Conservation (phyloP, 1,140 invertebrate species). For the Chlorops oryzae region DNA sequence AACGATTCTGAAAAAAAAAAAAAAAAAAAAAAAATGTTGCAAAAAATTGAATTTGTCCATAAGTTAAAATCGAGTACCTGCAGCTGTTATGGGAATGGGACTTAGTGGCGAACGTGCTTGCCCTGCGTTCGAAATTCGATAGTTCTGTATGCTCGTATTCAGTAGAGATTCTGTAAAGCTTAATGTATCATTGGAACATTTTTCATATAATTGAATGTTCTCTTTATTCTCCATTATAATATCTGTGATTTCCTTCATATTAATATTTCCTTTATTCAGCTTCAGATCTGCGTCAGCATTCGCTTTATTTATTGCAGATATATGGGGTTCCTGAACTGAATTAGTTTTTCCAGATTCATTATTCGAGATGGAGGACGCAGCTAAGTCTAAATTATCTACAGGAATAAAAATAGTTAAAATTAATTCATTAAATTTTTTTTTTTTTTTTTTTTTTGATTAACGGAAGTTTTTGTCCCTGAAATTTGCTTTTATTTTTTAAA, state of each 20-base stretch:
- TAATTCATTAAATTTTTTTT: too few relatives aligned
- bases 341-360: too few relatives aligned
- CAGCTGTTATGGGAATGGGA: constrained; percentile 20
- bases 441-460: too few relatives aligned
- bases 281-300: too few relatives aligned
- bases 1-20: not conserved
- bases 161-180: constrained; percentile 39
- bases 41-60: too few relatives aligned
- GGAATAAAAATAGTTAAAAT: too few relatives aligned
- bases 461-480: too few relatives aligned
- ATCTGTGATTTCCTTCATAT: not conserved
- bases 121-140: constrained; percentile 24
- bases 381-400: too few relatives aligned
- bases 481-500: too few relatives aligned
- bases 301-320: too few relatives aligned
- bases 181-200: constrained; percentile 32
- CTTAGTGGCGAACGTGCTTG: constrained; percentile 30
- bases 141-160: constrained; percentile 30
- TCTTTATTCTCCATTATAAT: constrained; percentile 21
- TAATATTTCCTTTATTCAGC: not conserved
- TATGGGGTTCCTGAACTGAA: too few relatives aligned
- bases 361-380: too few relatives aligned
- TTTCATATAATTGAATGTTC: constrained; percentile 14
- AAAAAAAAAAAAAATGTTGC: not conserved
- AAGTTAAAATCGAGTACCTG: constrained; percentile 1